These are phyloP conservation scores for Rhynchonycteris naso DNA, from an alignment of 2,797 vertebrate species.

Conservation along the genomic window DNA sequence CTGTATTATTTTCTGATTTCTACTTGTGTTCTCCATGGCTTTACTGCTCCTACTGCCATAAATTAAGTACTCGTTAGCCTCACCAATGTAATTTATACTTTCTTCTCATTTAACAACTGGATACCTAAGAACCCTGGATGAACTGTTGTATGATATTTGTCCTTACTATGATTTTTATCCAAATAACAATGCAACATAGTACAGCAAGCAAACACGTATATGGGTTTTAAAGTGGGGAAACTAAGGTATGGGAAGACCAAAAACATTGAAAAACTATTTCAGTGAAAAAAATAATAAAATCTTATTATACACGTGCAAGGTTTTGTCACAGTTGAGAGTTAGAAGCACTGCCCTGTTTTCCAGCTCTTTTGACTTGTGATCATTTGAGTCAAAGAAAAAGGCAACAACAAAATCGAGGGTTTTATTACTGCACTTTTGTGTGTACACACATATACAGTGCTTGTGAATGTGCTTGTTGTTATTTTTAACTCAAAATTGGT, in stretches of 20 bases:
- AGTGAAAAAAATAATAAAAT: not conserved
- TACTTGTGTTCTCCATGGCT: slow-evolving; percentile 45
- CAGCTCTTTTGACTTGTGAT: not conserved
- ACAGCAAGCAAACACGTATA: not conserved
- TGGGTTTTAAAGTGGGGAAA: not conserved
- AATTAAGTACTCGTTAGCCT: slow-evolving; percentile 42
- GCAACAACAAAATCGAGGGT: not conserved
- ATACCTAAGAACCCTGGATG: not conserved
- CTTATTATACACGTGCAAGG: not conserved
- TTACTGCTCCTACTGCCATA: not conserved
- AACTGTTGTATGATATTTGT: not conserved
- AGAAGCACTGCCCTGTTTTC: not conserved
- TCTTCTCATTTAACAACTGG: not conserved
- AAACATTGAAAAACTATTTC: not conserved
- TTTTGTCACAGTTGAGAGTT: not conserved
- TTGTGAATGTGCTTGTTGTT: not conserved
- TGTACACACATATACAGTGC: no score
- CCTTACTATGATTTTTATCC: not conserved
- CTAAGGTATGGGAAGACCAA: not conserved
- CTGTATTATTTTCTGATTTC: slow-evolving; percentile 64
- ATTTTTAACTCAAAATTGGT: slow-evolving; percentile 35
- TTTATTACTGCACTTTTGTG: not conserved
- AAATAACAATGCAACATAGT: not conserved
- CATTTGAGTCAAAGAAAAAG: not conserved
- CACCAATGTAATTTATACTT: not conserved